Base-by-base conservation (phyloP, 2,888 invertebrate genomes). In the Sarcophaga caerulescens region DNA sequence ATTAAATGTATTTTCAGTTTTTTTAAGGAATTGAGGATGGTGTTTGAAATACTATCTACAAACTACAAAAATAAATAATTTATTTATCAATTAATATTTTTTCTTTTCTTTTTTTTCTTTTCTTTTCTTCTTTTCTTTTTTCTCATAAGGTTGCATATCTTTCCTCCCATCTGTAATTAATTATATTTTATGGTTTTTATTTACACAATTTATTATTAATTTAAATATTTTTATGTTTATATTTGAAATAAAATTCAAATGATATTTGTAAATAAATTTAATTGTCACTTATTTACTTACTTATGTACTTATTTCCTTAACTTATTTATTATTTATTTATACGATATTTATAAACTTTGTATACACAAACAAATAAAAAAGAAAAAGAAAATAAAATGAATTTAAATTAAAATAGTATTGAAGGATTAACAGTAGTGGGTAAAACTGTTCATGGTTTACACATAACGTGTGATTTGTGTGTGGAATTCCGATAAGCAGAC, bases 401-500 rank as follows among this genome's bases (percentile, higher is more conserved):
- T 69, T 19, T 25, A 81, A 71, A 74, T 10, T 60, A 63, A 78
- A 57, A 21, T 69, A 44, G 25, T 59, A 57, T 74, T 19, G 23
- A 60, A 23, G 44, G 90, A 52, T 70, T 81, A 82, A 82, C 82
- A 82, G 82, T 82, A 21, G 60, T 35, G 82, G 65, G 5, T 57
- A 82, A 71, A 77, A 52, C 6, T 82, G 76, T 71, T 52, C 10
- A 52, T 66, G 59, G 47, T 77, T 94, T 95, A 97, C 91, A 97
- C 97, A 93, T 97, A 97, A 94, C 96, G 95, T 85, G 97, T 97
- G 85, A 98, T 95, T 93, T 97, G 97, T 89, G 96, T 95, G 93
- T 97, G 96, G 93, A 97, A 97, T 91, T 97, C 97, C 91, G 97
- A 95, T 44, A 97, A 94, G 93, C 97, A 97, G 88, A 97, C 96